phyloP scores from a whole-genome alignment of 2,888 invertebrate genomes.

The Desoria tigrina region DNA sequence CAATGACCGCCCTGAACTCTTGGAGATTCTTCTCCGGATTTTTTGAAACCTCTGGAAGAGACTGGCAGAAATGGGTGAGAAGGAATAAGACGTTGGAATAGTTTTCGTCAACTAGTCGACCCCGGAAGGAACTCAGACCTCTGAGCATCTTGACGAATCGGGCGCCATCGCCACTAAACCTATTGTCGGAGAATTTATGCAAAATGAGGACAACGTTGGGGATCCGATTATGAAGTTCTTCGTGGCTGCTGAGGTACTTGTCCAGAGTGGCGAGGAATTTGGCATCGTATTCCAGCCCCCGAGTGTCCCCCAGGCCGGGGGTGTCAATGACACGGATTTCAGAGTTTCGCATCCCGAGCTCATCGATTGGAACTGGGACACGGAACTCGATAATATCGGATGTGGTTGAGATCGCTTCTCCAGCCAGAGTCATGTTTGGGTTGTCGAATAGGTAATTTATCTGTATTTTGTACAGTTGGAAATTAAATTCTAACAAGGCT shows the following conservation, averaged over 20 bases:
- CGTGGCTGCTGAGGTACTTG: slow-evolving; percentile 28
- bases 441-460: slow-evolving; percentile 38
- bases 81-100: slow-evolving; percentile 28
- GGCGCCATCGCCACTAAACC: slow-evolving; percentile 26
- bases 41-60: no score
- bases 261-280: slow-evolving; percentile 33
- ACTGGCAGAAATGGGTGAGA: slow-evolving; percentile 21
- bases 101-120: slow-evolving; percentile 17
- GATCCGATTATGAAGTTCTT: slow-evolving; percentile 25
- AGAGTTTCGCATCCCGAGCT: slow-evolving; percentile 32
- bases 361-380: slow-evolving; percentile 30
- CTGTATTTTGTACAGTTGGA: slow-evolving; percentile 17
- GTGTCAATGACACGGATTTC: slow-evolving; percentile 41
- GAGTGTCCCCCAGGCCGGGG: slow-evolving; percentile 36
- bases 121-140: slow-evolving; percentile 20
- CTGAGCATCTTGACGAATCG: slow-evolving; percentile 37
- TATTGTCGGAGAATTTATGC: slow-evolving; percentile 34
- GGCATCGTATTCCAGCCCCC: slow-evolving; percentile 32
- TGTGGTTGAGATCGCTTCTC: slow-evolving; percentile 33
- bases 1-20: slow-evolving; percentile 25
- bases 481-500: not conserved
- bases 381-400: slow-evolving; percentile 28
- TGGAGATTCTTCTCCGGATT: no score
- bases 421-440: slow-evolving; percentile 36
- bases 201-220: slow-evolving; percentile 39